Percentiles rank a stretch among this genome's conserved stretches.
phyloP scores from a whole-genome alignment of 2,113 vertebrate genomes.

The Saguinus imperator region DNA sequence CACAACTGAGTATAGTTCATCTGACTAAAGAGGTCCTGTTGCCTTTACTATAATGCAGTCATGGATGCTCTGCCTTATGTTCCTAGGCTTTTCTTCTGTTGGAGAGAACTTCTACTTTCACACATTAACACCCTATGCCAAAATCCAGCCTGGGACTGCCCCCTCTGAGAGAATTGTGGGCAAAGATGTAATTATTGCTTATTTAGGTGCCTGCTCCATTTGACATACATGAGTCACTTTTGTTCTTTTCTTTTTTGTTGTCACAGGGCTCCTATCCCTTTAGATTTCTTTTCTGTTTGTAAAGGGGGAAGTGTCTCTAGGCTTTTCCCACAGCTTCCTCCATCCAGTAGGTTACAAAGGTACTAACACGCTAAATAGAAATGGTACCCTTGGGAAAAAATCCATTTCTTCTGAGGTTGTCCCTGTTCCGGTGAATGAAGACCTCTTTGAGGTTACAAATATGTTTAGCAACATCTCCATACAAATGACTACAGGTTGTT shows the following conservation, averaged over 20 bases:
- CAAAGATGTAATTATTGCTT: constrained; percentile 49
- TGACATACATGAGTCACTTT: constrained; percentile 16
- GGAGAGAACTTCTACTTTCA: constrained; percentile 12
- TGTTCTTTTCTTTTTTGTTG: constrained; percentile 13
- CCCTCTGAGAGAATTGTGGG: neutral
- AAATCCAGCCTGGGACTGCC: constrained; percentile 33
- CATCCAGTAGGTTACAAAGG: constrained; percentile 58
- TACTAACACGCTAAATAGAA: constrained; percentile 59
- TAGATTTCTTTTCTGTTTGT: constrained; percentile 16
- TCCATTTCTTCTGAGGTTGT: constrained; percentile 48
- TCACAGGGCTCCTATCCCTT: constrained; percentile 19
- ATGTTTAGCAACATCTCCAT: constrained; percentile 67
- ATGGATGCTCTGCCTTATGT: neutral
- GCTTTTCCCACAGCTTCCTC: constrained; percentile 61
- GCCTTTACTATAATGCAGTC: neutral
- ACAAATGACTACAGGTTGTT: constrained; percentile 68
- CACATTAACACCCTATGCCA: neutral
- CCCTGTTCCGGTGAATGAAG: constrained; percentile 58
- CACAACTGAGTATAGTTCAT: neutral
- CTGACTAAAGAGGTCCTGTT: neutral
- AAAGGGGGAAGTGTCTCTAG: constrained; percentile 15
- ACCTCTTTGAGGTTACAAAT: constrained; percentile 61
- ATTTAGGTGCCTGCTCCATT: constrained; percentile 46
- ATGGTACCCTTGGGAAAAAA: constrained; percentile 67
- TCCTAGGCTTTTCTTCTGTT: constrained; percentile 11